Base-by-base conservation (phyloP, 23 tunicate species). In the Botrylloides violaceus region DNA sequence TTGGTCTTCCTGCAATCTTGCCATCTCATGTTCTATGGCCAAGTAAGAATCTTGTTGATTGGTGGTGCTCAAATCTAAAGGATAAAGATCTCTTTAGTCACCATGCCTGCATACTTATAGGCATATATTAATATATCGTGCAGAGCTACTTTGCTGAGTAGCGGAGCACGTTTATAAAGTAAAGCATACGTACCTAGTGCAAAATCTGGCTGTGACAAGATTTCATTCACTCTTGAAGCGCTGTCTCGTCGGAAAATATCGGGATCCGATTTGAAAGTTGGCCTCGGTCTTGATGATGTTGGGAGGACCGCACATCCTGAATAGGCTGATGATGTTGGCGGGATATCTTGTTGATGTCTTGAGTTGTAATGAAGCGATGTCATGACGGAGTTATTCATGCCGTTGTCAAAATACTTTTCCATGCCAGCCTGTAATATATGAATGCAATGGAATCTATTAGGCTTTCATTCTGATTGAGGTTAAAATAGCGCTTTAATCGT, bases 201-300 rank as follows among this genome's bases (percentile, higher is more conserved):
- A 20, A 68, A 32, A 26, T 68, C 49, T 28, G 49, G 37, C 25
- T 38, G 28, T 0, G 64, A 74, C 62, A 87, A 55, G 22, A 87
- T 87, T 21, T 87, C 95, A 61, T 80, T 80, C 49, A 87, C 84
- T 43, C 84, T 84, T 3, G 95, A 87, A 30, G 95, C 95, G 70
- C 95, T 87, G 34, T 87, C 95, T 1, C 95, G 82, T 71, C 95
- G 37, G 75, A 81, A 87, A 15, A 29, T 29, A 26, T 63, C 71
- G 28, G 86, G 86, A 65, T 87, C 95, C 7, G 95, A 80, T 35
- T 84, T 53, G 59, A 74, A 81, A 21, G 82, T 80, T 19, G 86
- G 82, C 15, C 78, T 64, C 37, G 79, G n/a, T 15, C 62, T 38
- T 21, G 62, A 36, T 30, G 95, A 76, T 2, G 91, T 82, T 4